Evolutionary conservation across 2,797 vertebrate species (phyloP).

Genomic region (Pipistrellus pipistrellus): DNA sequence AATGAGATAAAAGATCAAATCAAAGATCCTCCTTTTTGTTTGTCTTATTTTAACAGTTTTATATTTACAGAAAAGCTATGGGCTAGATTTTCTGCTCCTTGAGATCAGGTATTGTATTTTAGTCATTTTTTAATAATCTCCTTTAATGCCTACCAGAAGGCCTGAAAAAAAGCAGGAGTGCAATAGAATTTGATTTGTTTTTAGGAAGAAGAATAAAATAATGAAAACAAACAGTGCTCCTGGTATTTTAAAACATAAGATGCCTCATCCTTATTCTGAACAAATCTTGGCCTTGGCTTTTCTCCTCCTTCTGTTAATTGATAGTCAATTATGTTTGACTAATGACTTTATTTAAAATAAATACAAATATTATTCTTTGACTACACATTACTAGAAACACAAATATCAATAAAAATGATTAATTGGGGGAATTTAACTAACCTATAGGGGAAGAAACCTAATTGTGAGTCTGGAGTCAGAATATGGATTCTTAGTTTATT

Average conservation of each 20-base stretch:
- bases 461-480: background rate
- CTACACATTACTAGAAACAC: background rate
- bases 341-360: slow-evolving; percentile 12
- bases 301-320: background rate
- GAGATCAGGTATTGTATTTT: background rate
- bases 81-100: background rate
- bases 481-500: background rate
- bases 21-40: background rate
- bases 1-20: background rate
- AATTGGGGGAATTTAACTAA: background rate
- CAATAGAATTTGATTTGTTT: background rate
- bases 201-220: background rate
- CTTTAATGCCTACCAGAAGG: background rate
- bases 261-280: background rate
- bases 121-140: background rate
- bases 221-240: background rate
- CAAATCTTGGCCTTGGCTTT: background rate
- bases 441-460: background rate
- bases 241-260: background rate
- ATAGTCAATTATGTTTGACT: background rate
- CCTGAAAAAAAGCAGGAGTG: background rate
- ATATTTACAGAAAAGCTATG: background rate
- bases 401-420: background rate
- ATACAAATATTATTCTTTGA: background rate
- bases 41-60: slow-evolving; percentile 15